phyloP scores from a whole-genome alignment of 1,140 invertebrate genomes.

The Papilio dardanus region DNA sequence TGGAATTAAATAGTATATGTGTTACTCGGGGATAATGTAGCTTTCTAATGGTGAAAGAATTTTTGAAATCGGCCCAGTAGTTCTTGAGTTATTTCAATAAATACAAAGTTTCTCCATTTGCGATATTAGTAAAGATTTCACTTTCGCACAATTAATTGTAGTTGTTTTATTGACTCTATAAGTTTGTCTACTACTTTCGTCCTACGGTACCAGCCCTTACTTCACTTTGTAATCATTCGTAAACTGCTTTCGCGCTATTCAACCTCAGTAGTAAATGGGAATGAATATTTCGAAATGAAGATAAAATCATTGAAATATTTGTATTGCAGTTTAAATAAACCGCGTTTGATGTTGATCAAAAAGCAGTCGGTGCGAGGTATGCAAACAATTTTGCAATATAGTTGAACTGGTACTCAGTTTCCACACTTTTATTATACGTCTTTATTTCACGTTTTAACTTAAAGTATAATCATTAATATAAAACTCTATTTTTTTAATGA shows the following conservation, averaged over 20 bases:
- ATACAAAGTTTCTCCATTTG: too few species aligned
- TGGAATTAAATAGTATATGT: too few species aligned
- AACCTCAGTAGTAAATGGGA: not conserved
- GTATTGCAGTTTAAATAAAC: constrained; percentile 14
- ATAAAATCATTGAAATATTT: constrained; percentile 3
- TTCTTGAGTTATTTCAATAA: too few species aligned
- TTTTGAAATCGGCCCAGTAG: too few species aligned
- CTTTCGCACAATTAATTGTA: too few species aligned
- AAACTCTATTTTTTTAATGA: not conserved
- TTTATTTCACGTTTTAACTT: not conserved
- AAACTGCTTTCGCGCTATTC: not conserved
- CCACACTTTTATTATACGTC: not conserved
- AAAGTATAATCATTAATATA: not conserved
- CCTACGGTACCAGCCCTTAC: not conserved
- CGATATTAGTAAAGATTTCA: too few species aligned
- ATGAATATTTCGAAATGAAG: constrained; percentile 9
- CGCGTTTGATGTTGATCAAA: constrained; percentile 17
- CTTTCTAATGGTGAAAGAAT: too few species aligned
- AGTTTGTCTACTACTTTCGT: not conserved
- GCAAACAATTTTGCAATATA: constrained; percentile 13
- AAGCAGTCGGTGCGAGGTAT: not conserved
- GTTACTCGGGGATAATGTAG: too few species aligned
- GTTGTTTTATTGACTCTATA: too few species aligned
- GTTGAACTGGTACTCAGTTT: not conserved
- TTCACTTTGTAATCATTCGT: not conserved